A percentile compares a stretch with the other conserved stretches of the same genome.
These are phyloP conservation scores for Clarias fuscus DNA, from an alignment of 2,797 vertebrate species.

Conservation along the genomic window DNA sequence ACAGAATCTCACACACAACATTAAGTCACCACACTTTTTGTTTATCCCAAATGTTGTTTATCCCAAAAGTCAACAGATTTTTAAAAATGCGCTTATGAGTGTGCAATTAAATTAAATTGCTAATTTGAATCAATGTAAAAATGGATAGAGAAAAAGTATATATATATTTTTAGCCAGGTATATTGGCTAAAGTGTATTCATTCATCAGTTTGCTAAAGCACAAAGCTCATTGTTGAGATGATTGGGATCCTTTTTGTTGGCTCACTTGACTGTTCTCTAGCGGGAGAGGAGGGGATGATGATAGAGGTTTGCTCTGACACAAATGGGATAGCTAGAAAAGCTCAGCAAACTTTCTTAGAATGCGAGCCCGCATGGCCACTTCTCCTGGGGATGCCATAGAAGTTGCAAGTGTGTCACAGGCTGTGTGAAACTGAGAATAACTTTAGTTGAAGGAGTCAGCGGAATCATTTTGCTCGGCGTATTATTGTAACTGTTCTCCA, in stretches of 20 bases:
- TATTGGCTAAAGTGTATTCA: conserved; percentile 10
- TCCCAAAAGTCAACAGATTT: too few species aligned
- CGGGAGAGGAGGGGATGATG: background rate
- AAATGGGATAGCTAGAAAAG: background rate
- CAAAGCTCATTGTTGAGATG: conserved; percentile 18
- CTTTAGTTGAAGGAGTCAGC: conserved; percentile 2
- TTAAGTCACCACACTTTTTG: too few species aligned
- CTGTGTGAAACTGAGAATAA: background rate
- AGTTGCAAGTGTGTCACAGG: background rate
- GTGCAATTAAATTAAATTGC: background rate
- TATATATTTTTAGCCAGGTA: background rate
- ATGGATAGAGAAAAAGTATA: background rate
- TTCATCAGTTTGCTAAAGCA: conserved; percentile 18
- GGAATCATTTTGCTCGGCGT: background rate
- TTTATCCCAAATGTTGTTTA: too few species aligned
- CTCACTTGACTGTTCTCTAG: background rate
- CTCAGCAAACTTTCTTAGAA: conserved; percentile 3
- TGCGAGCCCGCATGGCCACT: background rate
- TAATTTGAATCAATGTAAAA: background rate
- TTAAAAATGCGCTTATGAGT: too few species aligned
- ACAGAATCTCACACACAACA: too few species aligned
- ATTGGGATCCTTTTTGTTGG: background rate
- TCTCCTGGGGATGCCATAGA: conserved; percentile 13
- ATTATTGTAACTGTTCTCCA: background rate
- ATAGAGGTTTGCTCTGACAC: background rate